Percentiles rank a stretch among this genome's conserved stretches.
Evolutionary conservation across 2,797 vertebrate species (phyloP).

Genomic region (Otolemur crassicaudatus): DNA sequence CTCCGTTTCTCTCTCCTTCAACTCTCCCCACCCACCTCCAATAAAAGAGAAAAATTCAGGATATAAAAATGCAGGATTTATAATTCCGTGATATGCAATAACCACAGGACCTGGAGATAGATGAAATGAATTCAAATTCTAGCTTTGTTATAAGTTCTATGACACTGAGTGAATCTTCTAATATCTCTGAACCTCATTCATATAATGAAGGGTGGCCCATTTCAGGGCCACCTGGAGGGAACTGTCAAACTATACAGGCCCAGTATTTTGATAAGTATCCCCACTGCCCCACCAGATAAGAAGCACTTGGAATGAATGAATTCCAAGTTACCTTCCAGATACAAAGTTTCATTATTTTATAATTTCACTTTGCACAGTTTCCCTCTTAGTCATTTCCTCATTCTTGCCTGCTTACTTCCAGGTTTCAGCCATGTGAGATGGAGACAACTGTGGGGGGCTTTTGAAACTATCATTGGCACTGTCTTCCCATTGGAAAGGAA

Average conservation of each 20-base stretch:
- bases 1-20: neutral
- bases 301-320: neutral
- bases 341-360: neutral
- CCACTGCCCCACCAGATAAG: accelerated
- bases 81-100: neutral
- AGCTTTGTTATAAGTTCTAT: neutral
- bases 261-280: neutral
- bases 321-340: neutral
- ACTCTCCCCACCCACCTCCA: neutral
- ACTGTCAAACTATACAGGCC: neutral
- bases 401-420: neutral
- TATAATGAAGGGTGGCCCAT: neutral
- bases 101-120: neutral
- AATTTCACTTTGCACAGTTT: neutral
- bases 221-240: neutral
- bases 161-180: neutral
- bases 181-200: neutral
- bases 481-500: neutral
- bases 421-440: neutral
- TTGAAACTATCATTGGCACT: neutral
- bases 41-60: neutral
- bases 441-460: neutral
- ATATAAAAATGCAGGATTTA: neutral
- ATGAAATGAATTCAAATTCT: neutral
- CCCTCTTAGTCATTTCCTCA: neutral